These are phyloP conservation scores for Psittacula echo DNA, from an alignment of 2,797 vertebrate species.

Conservation along the genomic window DNA sequence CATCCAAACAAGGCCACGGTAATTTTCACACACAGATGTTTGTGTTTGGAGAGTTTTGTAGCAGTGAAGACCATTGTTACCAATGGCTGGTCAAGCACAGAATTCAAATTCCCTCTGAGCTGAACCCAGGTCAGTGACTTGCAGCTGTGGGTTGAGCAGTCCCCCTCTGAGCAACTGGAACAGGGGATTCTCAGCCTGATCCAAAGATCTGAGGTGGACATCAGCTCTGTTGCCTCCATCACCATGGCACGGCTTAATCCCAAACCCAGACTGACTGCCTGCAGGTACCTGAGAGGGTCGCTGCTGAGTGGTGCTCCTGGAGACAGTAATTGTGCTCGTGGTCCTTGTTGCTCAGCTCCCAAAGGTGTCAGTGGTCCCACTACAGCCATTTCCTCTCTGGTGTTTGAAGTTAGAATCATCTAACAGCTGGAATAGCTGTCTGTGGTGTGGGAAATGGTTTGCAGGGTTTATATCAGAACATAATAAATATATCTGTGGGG, in stretches of 20 bases:
- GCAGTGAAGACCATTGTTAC: not conserved
- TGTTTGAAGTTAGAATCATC: not conserved
- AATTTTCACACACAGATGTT: not conserved
- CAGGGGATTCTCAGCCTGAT: not conserved
- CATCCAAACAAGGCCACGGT: not conserved
- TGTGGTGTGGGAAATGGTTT: not conserved
- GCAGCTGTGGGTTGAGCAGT: not conserved
- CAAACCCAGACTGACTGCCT: not conserved
- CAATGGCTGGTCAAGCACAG: constrained; percentile 19
- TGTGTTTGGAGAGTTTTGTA: not conserved
- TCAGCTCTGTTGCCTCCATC: not conserved
- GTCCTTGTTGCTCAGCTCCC: not conserved
- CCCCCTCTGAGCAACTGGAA: not conserved
- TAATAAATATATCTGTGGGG: not conserved
- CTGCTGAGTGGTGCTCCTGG: not conserved
- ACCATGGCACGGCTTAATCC: not conserved
- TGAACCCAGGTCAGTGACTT: not conserved
- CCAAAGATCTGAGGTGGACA: not conserved
- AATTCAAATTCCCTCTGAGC: not conserved
- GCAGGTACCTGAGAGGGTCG: not conserved
- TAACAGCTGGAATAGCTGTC: not conserved
- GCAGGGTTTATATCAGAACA: not conserved
- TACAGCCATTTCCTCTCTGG: not conserved
- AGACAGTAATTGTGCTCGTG: not conserved
- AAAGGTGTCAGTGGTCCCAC: not conserved